These are phyloP conservation scores for Spodoptera picta DNA, from an alignment of 2,888 invertebrate species.

Conservation along the genomic window DNA sequence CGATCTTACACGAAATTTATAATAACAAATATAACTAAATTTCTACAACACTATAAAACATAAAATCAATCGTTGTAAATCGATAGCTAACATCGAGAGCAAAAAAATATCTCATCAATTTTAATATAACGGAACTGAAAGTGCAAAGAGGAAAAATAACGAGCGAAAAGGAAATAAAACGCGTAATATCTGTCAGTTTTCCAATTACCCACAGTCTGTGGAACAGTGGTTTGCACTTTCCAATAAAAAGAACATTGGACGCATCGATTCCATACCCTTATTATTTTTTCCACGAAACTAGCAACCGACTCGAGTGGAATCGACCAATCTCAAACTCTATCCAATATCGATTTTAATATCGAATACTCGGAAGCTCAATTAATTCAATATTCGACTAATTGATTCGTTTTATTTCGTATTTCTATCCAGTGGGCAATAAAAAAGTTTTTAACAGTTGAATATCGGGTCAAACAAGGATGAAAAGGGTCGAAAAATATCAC, in stretches of 20 bases:
- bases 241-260: constrained; percentile 40
- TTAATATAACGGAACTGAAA: constrained; percentile 14
- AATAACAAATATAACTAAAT: not conserved
- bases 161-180: constrained; percentile 29
- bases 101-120: constrained; percentile 7
- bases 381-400: constrained; percentile 3
- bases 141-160: constrained; percentile 25
- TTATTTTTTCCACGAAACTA: constrained; percentile 34
- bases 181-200: constrained; percentile 47
- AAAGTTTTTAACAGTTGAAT: constrained; percentile 6
- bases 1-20: not conserved
- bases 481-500: not conserved
- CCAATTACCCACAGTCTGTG: constrained; percentile 54
- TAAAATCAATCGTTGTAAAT: not conserved
- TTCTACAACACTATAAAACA: not conserved
- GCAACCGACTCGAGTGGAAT: not conserved
- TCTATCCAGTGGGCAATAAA: not conserved
- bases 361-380: constrained; percentile 9
- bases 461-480: not conserved
- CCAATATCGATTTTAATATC: constrained; percentile 9
- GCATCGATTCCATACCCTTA: constrained; percentile 22
- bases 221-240: constrained; percentile 52
- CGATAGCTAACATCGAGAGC: not conserved
- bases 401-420: constrained; percentile 2
- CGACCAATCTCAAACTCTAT: not conserved